Evolutionary conservation across 64 coral and sea anemone genomes (phyloP), one percentile per base, ranked within the genome.

Genomic region (Anthopleura sola): DNA sequence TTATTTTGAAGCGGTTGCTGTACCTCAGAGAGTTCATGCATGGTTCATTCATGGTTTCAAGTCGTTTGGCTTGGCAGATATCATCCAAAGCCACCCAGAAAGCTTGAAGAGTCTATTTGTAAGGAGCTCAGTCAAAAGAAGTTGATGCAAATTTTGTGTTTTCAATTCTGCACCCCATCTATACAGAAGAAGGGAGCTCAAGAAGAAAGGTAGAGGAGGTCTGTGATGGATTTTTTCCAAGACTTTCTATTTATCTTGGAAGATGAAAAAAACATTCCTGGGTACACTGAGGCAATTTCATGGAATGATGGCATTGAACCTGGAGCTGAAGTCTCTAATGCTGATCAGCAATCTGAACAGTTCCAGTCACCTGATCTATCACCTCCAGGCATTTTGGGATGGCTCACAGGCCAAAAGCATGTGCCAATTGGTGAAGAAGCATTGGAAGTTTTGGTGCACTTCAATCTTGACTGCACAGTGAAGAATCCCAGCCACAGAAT

Each of bases 141-240:
- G 87, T 89, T 55, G 92, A 93, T 90, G 87, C 91, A n/a, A 86
- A 93, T 24, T 93, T 85, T 88, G 33, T 93, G 8, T 39, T 86
- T 34, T 93, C 87, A 32, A 37, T 93, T 26, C 57, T 93, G 83
- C 77, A 79, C 68, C 87, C 92, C 71, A 54, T 82, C 17, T 93
- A 77, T 82, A 89, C 87, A 33, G 56, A 75, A 83, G 84, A 86
- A 40, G 92, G 92, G 56, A 86, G 34, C 79, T 93, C 87, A 46
- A 86, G 83, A 49, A 84, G 84, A 83, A 56, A 57, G 48, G 40
- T 69, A 40, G 92, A 93, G 74, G 92, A 93, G n/a, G 39, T 48
- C 78, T 4, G 57, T 90, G 49, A 93, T 93, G 78, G 87, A 90
- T 89, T 86, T 82, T 71, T 93, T 93, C 26, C 91, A 93, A 83